Conservation (phyloP, 2,113 vertebrate species). For the Pogonocichla stellata region DNA sequence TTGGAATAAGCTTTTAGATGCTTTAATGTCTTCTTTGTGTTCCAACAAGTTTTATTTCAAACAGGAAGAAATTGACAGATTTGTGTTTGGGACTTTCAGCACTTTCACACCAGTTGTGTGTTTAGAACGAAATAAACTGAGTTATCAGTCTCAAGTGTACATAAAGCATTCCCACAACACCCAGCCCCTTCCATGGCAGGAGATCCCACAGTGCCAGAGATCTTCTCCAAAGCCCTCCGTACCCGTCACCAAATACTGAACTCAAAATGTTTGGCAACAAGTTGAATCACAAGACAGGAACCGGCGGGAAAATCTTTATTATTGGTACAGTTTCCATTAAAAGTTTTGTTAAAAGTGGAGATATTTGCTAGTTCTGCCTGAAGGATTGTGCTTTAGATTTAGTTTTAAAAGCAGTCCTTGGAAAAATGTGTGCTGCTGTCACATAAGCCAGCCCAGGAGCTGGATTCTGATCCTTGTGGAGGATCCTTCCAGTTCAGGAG, state of each 20-base stretch:
- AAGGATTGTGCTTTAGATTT: background rate
- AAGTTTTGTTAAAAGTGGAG: background rate
- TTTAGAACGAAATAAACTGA: background rate
- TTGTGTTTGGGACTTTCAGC: background rate
- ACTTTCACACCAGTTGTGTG: background rate
- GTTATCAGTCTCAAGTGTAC: background rate
- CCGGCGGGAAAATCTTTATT: background rate
- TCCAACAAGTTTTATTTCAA: background rate
- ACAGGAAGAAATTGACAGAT: background rate
- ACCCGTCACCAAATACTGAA: background rate
- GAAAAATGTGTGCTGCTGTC: background rate
- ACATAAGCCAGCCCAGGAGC: background rate
- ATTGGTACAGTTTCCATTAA: background rate
- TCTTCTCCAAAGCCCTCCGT: background rate
- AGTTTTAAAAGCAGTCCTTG: background rate
- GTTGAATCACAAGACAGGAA: background rate
- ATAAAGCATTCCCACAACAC: background rate
- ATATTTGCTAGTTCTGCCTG: background rate
- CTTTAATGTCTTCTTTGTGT: background rate
- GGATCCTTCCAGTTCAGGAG: background rate
- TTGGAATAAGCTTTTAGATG: background rate
- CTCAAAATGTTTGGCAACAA: accelerated
- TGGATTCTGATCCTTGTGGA: background rate
- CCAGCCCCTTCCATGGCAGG: background rate
- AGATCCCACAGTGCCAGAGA: background rate